A percentile compares a stretch with the other conserved stretches of the same genome.
Conservation (phyloP, 2,888 invertebrate species). For the Orchestes rusci region DNA sequence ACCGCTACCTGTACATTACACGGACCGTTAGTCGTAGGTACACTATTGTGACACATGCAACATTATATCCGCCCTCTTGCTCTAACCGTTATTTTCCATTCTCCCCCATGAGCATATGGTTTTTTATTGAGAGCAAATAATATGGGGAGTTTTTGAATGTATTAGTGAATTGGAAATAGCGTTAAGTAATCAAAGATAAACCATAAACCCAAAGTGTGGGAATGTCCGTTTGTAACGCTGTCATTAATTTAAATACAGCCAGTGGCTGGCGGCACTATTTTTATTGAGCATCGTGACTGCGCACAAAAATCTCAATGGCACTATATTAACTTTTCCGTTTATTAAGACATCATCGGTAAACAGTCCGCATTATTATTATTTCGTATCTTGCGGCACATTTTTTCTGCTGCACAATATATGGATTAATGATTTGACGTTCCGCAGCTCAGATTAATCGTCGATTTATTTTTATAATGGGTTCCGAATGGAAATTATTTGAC, state of each 20-base stretch:
- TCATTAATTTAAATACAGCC: background rate
- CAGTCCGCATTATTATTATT: slow-evolving; percentile 21
- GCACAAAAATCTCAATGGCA: slow-evolving; percentile 20
- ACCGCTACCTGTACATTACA: slow-evolving; percentile 23
- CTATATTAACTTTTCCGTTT: slow-evolving; percentile 21
- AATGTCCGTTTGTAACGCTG: too few species aligned
- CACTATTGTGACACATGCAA: slow-evolving; percentile 2
- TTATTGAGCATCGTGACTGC: slow-evolving; percentile 18
- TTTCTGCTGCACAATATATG: slow-evolving; percentile 4
- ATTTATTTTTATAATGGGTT: too few species aligned
- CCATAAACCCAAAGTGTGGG: too few species aligned
- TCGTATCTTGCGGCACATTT: slow-evolving; percentile 5
- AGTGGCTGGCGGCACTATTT: slow-evolving; percentile 1
- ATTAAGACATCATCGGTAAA: slow-evolving; percentile 22
- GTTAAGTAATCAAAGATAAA: too few species aligned
- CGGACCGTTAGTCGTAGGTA: slow-evolving; percentile 20
- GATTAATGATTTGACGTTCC: too few species aligned
- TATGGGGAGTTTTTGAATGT: too few species aligned
- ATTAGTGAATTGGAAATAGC: too few species aligned
- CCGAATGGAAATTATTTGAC: too few species aligned
- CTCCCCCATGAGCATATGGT: background rate
- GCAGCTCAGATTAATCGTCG: too few species aligned
- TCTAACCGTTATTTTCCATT: background rate
- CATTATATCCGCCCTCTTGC: background rate
- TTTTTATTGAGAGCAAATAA: too few species aligned